Percentiles rank a stretch among this genome's conserved stretches.
phyloP scores from a whole-genome alignment of 64 coral and sea anemone genomes.

The Anthopleura sola region DNA sequence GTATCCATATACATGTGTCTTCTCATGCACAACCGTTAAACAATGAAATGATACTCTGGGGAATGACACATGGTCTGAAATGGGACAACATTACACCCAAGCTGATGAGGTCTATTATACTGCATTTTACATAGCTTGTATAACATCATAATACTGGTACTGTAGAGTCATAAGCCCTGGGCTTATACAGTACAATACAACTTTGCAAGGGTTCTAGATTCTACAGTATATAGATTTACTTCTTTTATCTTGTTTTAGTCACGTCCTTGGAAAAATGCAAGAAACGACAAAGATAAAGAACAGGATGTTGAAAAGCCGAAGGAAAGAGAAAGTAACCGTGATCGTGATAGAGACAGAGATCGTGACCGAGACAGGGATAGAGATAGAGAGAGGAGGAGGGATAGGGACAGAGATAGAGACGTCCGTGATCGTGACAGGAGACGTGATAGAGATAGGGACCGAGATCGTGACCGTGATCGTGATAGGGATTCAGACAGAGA shows the following conservation, averaged over 20 bases:
- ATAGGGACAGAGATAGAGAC: constrained; percentile 35
- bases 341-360: constrained; percentile 28
- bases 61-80: no score
- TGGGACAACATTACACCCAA: no score
- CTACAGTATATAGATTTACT: no score
- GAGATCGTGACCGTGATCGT: constrained; percentile 35
- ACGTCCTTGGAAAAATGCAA: constrained; percentile 56
- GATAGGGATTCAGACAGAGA: constrained; percentile 43
- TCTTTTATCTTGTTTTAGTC: constrained; percentile 23
- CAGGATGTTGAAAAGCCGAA: constrained; percentile 37
- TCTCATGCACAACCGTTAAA: no score
- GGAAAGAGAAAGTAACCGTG: constrained; percentile 28
- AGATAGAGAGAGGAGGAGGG: constrained; percentile 39
- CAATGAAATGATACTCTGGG: no score
- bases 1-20: no score
- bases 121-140: no score
- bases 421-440: constrained; percentile 35
- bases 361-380: constrained; percentile 50
- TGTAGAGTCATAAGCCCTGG: no score
- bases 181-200: no score
- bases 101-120: no score
- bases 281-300: constrained; percentile 54
- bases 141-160: no score
- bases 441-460: constrained; percentile 32
- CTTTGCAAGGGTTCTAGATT: no score